These are phyloP conservation scores for Byasa hedistus DNA, from an alignment of 2,888 invertebrate species.

Conservation along the genomic window DNA sequence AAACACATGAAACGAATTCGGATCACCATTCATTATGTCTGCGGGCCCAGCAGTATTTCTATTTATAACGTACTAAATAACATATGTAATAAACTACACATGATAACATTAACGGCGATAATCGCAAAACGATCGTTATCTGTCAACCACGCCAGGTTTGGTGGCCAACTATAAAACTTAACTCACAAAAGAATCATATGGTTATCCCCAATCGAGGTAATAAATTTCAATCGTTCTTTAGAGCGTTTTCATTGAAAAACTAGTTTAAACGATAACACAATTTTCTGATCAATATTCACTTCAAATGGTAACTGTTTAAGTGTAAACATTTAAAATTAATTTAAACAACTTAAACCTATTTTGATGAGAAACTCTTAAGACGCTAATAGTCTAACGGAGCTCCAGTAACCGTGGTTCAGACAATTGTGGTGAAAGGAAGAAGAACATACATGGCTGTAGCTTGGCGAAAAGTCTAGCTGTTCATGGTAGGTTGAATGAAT, in stretches of 20 bases:
- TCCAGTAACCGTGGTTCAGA: too few relatives aligned
- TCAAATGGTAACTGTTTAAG: neutral
- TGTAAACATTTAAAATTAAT: neutral
- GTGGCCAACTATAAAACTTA: conserved; percentile 24
- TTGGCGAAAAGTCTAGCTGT: too few relatives aligned
- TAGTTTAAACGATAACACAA: neutral
- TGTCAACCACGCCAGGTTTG: conserved; percentile 17
- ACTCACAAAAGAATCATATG: conserved; percentile 27
- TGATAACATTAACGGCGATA: conserved; percentile 7
- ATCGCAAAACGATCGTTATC: conserved; percentile 12
- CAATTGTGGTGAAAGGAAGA: too few relatives aligned
- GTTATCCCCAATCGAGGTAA: conserved; percentile 12
- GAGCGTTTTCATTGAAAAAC: conserved; percentile 2
- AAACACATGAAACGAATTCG: too few relatives aligned
- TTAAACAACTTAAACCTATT: too few relatives aligned
- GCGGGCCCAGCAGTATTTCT: neutral
- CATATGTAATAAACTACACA: conserved; percentile 1
- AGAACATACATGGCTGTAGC: too few relatives aligned
- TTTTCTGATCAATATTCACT: neutral
- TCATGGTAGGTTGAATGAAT: too few relatives aligned
- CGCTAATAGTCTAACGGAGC: too few relatives aligned
- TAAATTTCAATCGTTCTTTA: conserved; percentile 18
- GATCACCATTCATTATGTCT: too few relatives aligned
- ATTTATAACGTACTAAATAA: conserved; percentile 6
- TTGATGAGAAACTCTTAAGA: too few relatives aligned